Evolutionary conservation across 2,888 invertebrate species (phyloP).

Genomic region (Poecilus cupreus): DNA sequence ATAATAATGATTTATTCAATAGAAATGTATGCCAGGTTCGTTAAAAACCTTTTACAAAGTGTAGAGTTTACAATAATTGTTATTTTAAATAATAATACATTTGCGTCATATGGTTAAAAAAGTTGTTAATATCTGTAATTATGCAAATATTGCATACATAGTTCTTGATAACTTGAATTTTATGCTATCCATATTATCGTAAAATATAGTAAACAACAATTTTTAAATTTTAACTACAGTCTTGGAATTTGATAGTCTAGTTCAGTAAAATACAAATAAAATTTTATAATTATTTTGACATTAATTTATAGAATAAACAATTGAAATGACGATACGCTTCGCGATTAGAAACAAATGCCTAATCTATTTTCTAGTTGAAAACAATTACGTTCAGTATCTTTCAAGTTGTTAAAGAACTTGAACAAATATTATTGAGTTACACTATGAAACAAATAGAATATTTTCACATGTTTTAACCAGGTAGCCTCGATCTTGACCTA

Average conservation of each 20-base stretch:
- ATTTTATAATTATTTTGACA: neutral
- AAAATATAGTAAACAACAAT: neutral
- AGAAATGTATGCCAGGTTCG: constrained; percentile 42
- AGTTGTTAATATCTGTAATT: neutral
- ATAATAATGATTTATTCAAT: constrained; percentile 31
- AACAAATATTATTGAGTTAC: constrained; percentile 34
- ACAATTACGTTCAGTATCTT: neutral
- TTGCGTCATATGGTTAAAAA: neutral
- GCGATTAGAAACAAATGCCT: neutral
- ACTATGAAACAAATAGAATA: constrained; percentile 46
- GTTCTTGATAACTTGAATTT: neutral
- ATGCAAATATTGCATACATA: neutral
- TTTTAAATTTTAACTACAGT: neutral
- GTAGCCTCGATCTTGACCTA: constrained; percentile 66
- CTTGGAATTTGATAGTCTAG: neutral
- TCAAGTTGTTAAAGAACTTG: constrained; percentile 47
- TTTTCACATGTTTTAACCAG: constrained; percentile 56
- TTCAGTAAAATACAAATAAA: neutral
- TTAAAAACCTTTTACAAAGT: neutral
- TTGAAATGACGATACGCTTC: neutral
- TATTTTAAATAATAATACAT: neutral
- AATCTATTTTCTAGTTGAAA: neutral
- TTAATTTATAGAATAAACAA: neutral
- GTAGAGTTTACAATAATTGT: neutral
- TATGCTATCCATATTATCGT: neutral